A percentile compares a stretch with the other conserved stretches of the same genome.
phyloP scores from a whole-genome alignment of 1,140 invertebrate genomes.

The Bombus fervidus region DNA sequence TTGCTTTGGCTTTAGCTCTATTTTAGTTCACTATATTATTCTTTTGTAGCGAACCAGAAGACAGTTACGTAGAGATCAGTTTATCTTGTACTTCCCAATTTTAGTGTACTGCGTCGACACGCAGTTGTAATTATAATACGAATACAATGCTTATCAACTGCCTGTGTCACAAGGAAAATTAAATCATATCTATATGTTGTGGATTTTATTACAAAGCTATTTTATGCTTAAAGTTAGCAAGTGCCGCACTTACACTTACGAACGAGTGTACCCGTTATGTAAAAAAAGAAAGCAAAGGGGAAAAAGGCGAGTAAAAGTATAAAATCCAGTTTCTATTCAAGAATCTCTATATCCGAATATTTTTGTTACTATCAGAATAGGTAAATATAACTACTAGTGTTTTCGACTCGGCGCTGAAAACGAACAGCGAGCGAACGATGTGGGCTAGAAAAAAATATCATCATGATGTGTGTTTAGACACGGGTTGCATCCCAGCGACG shows the following conservation, averaged over 20 bases:
- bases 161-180: background rate
- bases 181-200: background rate
- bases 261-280: background rate
- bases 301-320: background rate
- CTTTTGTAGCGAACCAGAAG: background rate
- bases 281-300: too few species aligned
- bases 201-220: background rate
- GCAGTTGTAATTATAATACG: too few species aligned
- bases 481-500: constrained; percentile 15
- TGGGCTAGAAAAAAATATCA: constrained; percentile 24
- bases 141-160: too few species aligned
- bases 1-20: too few species aligned
- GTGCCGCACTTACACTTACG: background rate
- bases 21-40: too few species aligned
- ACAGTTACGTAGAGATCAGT: background rate
- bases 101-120: too few species aligned
- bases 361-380: background rate
- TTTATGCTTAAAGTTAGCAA: background rate
- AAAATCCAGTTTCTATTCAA: too few species aligned
- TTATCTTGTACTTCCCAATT: too few species aligned
- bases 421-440: background rate
- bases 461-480: constrained; percentile 8
- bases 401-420: constrained; percentile 10
- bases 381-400: background rate
- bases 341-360: background rate